These are phyloP conservation scores for Herpailurus yagouaroundi DNA, from an alignment of 2,113 vertebrate genomes.

Conservation along the genomic window DNA sequence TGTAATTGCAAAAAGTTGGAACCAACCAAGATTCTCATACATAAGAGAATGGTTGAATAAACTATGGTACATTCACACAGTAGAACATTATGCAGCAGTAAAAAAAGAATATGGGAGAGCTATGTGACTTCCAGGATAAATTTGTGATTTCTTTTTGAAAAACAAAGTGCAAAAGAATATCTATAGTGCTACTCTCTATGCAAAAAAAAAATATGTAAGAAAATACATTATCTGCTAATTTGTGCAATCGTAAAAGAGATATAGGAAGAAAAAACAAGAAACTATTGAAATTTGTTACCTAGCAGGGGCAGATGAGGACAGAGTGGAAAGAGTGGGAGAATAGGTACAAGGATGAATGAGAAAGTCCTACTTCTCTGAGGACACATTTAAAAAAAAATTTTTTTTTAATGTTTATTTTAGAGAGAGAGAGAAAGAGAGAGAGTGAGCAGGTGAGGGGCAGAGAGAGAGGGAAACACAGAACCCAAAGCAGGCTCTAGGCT, in stretches of 20 bases:
- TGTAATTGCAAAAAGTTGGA: neutral
- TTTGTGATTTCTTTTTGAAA: neutral
- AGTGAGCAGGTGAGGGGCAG: too few species aligned
- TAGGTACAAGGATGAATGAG: neutral
- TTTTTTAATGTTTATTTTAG: too few species aligned
- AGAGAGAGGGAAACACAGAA: too few species aligned
- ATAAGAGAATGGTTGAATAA: neutral
- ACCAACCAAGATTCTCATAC: neutral
- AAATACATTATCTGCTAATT: slow-evolving; percentile 17
- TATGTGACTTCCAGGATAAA: neutral
- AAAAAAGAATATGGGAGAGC: neutral
- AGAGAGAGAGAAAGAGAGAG: too few species aligned
- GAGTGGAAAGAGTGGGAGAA: neutral
- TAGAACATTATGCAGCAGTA: neutral
- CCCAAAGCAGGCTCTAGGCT: too few species aligned
- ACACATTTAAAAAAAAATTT: neutral
- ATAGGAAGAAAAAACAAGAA: neutral
- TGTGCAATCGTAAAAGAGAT: neutral
- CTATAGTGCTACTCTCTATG: neutral
- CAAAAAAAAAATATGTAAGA: neutral
- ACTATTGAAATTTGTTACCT: neutral
- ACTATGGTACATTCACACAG: neutral
- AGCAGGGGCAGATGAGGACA: neutral
- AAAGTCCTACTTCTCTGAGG: neutral
- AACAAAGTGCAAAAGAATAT: neutral